A percentile compares a stretch with the other conserved stretches of the same genome.
These are phyloP conservation scores for human (Homo sapiens) DNA, from an alignment of 2,113 vertebrate genomes.

Conservation along the genomic window DNA sequence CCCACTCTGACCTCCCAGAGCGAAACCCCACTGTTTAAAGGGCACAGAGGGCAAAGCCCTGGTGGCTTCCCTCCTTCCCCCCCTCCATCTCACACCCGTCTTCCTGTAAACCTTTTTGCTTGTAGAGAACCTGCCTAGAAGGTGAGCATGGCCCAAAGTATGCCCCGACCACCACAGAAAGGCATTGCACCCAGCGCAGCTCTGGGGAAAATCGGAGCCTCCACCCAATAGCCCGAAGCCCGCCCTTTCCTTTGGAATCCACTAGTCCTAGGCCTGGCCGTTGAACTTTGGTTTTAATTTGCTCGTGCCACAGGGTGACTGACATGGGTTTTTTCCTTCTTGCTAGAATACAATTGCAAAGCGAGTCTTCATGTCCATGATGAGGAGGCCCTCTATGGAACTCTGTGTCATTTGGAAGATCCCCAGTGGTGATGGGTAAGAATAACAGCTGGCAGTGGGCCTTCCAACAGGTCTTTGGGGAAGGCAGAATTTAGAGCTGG, in stretches of 20 bases:
- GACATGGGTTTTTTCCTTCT: neutral
- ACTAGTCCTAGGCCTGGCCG: no score
- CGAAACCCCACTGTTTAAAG: neutral
- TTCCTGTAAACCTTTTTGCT: neutral
- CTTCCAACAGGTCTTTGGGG: rapidly evolving
- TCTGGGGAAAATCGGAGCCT: rapidly evolving
- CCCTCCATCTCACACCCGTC: rapidly evolving
- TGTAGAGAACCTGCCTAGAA: neutral
- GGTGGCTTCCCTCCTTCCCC: neutral
- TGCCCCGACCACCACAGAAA: neutral
- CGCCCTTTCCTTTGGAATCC: no score
- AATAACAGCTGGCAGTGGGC: rapidly evolving
- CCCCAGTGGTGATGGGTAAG: rapidly evolving
- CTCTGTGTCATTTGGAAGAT: no score
- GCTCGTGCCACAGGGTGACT: neutral
- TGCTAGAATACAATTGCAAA: neutral
- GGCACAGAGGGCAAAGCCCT: no score
- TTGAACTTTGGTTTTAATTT: neutral
- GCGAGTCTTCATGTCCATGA: neutral
- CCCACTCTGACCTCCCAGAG: neutral
- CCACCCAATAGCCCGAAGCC: rapidly evolving
- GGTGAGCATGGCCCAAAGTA: rapidly evolving
- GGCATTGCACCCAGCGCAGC: rapidly evolving
- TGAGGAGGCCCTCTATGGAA: no score
- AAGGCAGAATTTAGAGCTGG: neutral